Base-by-base conservation (phyloP, 2,113 vertebrate genomes). In the Nanorana parkeri region DNA sequence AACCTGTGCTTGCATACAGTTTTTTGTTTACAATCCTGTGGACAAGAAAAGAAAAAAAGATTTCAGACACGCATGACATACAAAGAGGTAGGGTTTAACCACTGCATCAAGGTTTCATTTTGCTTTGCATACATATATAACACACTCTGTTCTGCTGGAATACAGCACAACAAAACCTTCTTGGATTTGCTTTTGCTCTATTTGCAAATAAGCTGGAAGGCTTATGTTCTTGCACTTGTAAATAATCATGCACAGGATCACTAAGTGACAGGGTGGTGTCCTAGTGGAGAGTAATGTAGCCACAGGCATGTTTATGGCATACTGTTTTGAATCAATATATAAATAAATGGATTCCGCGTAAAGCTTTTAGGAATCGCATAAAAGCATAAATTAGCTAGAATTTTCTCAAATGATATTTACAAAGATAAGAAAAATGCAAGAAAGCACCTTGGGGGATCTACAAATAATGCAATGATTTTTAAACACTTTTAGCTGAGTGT, bases 201-300 rank as follows among this genome's bases (percentile, higher is more conserved):
- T 23, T 64, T 77, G 26, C 23, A 36, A 32, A 32, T 32, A 67
- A 29, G 28, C 26, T n/a, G 32, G 29, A 67, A 32, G 24, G 36
- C 61, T 52, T 77, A 17, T 52, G n/a, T 77, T 77, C 17, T 65
- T 61, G 60, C 60, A 20, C 24, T 66, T 63, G 60, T 65, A 77
- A 77, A 77, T 65, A 41, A 41, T 64, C 56, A 51, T 52, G 16
- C 56, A 65, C 6, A 65, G 41, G 47, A 77, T 52, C 60, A 77
- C 60, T 77, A 63, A 64, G 75, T 77, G 75, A 77, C 75, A 77
- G 32, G 75, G 41, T 65, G 75, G 75, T 65, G 60, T 77, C 61
- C 47, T 54, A 77, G 5, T 77, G 41, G 7, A 77, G 41, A 77
- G 21, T 28, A 28, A 54, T 51, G 47, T 80, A 80, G 65, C 78